Base-by-base conservation (phyloP, 2,797 vertebrate species). In the Parauchenoglanis ngamensis region DNA sequence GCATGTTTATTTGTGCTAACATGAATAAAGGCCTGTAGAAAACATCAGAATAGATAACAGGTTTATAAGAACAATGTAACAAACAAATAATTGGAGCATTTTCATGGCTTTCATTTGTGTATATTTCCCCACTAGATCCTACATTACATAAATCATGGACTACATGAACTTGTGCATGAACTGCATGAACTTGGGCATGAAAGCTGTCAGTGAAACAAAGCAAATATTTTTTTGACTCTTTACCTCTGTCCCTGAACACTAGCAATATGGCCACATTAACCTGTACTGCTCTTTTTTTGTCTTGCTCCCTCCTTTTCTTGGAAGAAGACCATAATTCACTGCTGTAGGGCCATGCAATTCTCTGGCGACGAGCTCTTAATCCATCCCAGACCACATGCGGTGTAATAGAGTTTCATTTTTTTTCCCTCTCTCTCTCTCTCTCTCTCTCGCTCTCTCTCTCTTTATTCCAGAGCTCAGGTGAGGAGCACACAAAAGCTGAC, bases 331-430 rank as follows among this genome's bases (percentile, higher is more conserved):
- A 83, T 54, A 72, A 83, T 87, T 68, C 85, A 81, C 84, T 86
- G 80, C 88, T 88, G 88, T 72, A 89, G 85, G 85, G 87, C 70
- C 72, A 3, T 52, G 83, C 82, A 82, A 85, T 89, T 86, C 77
- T 87, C 54, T 70, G 65, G 54, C 89, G 86, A 87, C 81, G 70
- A 79, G 80, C 68, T 83, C 65, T 17, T 57, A 82, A 86, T 90
- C 80, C 87, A 83, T 89, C 90, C 67, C 79, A 79, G 87, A 85
- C 82, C 68, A 82, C 84, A 46, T 88, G 79, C 80, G 49, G 65
- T 79, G 59, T 90, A 87, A 91, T 85, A 88, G 84, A 92, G 88
- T 91, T 91, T 90, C 79, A 85, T 44, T 4, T 25, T 25, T 23
- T 75, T 40, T 40, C 46, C 35, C 25, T 59, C 68, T 11, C 31